These are phyloP conservation scores for Trichopoda pennipes DNA, from an alignment of 2,888 invertebrate genomes.

Conservation along the genomic window DNA sequence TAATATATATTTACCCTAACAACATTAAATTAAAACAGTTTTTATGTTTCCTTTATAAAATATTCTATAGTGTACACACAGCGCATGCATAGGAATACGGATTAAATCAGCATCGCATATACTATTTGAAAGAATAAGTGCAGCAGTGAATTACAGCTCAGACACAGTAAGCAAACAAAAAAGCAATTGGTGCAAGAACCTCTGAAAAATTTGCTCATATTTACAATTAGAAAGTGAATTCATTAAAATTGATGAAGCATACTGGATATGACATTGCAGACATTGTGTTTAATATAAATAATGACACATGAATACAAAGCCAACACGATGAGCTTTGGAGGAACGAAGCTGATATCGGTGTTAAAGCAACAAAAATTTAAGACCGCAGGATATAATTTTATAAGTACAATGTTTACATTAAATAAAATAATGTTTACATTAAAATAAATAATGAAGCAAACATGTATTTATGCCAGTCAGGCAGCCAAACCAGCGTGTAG, in stretches of 20 bases:
- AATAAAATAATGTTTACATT: conserved; percentile 44
- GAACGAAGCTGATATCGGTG: not conserved
- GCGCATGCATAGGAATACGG: conserved; percentile 1
- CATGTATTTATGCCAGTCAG: conserved; percentile 26
- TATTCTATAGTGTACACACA: not conserved
- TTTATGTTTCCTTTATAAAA: conserved; percentile 38
- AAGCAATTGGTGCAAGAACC: conserved; percentile 3
- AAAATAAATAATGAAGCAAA: conserved; percentile 36
- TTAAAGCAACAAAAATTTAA: conserved; percentile 17
- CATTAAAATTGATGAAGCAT: conserved; percentile 68
- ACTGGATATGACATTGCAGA: conserved; percentile 60
- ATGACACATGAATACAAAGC: conserved; percentile 52
- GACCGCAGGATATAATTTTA: conserved; percentile 65
- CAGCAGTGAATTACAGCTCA: not conserved
- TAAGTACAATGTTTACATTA: conserved; percentile 59
- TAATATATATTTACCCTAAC: conserved; percentile 26
- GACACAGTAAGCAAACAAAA: conserved; percentile 8
- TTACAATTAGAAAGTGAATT: conserved; percentile 56
- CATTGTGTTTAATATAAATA: conserved; percentile 54
- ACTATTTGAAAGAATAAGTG: conserved; percentile 40
- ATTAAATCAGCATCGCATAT: conserved; percentile 43
- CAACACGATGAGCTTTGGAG: no score
- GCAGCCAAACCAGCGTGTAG: conserved; percentile 18
- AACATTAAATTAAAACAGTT: conserved; percentile 22
- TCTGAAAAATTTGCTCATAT: conserved; percentile 12